phyloP scores from a whole-genome alignment of 2,113 vertebrate genomes.

The Sinocyclocheilus rhinocerous region DNA sequence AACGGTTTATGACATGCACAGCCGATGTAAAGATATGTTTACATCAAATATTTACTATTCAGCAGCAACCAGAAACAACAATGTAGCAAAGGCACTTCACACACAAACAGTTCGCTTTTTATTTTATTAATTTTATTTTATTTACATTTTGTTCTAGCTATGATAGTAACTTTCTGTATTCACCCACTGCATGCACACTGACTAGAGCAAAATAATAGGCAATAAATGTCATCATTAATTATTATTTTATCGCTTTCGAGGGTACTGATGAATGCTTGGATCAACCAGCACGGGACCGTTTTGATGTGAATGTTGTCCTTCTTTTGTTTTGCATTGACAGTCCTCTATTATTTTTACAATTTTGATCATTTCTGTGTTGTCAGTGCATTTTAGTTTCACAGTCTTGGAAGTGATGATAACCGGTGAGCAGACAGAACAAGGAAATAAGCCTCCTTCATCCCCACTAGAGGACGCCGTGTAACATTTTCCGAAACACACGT shows the following conservation, averaged over 20 bases:
- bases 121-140: background rate
- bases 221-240: background rate
- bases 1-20: background rate
- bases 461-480: background rate
- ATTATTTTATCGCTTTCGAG: background rate
- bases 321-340: conserved; percentile 19
- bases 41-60: background rate
- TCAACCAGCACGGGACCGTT: conserved; percentile 12
- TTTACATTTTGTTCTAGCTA: background rate
- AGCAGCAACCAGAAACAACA: background rate
- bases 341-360: conserved; percentile 6
- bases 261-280: background rate
- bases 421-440: background rate
- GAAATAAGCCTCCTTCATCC: background rate
- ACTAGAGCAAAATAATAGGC: background rate
- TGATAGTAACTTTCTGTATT: background rate
- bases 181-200: background rate
- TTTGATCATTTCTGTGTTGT: background rate
- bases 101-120: background rate
- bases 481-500: conserved; percentile 21
- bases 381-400: background rate
- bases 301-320: conserved; percentile 9
- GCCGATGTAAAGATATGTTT: background rate
- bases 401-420: background rate
- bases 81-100: background rate